phyloP scores from a whole-genome alignment of 1,140 invertebrate genomes.

The Bursaphelenchus mucronatus region DNA sequence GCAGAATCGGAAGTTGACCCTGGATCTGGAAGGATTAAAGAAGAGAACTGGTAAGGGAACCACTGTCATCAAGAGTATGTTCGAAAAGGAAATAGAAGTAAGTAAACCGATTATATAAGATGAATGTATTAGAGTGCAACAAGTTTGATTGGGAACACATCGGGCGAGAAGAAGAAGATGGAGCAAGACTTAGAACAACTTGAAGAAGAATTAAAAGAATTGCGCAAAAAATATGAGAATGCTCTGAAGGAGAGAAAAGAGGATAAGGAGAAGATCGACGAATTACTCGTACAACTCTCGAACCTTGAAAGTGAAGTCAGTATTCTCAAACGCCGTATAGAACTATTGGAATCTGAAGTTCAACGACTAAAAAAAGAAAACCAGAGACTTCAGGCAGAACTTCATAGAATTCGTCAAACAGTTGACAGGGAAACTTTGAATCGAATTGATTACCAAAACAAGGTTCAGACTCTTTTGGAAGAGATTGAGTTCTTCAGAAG shows the following conservation, averaged over 20 bases:
- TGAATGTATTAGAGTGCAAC: constrained; percentile 37
- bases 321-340: constrained; percentile 55
- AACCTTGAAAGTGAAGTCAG: constrained; percentile 59
- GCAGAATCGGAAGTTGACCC: constrained; percentile 63
- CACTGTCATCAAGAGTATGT: constrained; percentile 63
- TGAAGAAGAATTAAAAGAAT: constrained; percentile 48
- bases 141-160: constrained; percentile 52
- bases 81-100: constrained; percentile 62
- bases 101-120: constrained; percentile 10
- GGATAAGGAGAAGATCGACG: constrained; percentile 50
- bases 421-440: constrained; percentile 59
- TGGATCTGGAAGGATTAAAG: constrained; percentile 63
- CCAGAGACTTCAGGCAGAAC: constrained; percentile 47
- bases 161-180: constrained; percentile 34
- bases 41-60: constrained; percentile 64
- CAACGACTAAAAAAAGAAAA: constrained; percentile 54
- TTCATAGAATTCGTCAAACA: constrained; percentile 52
- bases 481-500: constrained; percentile 59
- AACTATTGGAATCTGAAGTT: constrained; percentile 56
- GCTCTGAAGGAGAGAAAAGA: constrained; percentile 45
- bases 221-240: constrained; percentile 56
- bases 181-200: constrained; percentile 45
- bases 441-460: constrained; percentile 61
- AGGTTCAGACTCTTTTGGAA: constrained; percentile 57
- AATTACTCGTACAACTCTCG: constrained; percentile 52